Evolutionary conservation across 2,113 vertebrate species (phyloP).

Genomic region (Corynorhinus townsendii): DNA sequence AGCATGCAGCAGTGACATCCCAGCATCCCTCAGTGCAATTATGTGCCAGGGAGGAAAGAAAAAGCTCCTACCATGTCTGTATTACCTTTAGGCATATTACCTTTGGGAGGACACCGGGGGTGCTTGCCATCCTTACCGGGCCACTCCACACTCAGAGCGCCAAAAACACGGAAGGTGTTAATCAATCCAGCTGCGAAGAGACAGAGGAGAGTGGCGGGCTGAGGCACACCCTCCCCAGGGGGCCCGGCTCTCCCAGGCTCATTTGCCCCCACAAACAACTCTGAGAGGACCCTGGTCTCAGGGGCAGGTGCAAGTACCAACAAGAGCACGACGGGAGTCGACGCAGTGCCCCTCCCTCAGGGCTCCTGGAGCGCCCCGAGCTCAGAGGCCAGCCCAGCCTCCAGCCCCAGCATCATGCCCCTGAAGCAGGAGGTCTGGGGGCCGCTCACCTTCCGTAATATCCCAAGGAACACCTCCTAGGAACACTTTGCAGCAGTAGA

Average conservation of each 20-base stretch:
- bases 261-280: not conserved
- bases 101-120: slow-evolving; percentile 99
- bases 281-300: not conserved
- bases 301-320: not conserved
- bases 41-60: slow-evolving; percentile 75
- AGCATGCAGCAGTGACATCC: slow-evolving; percentile 79
- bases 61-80: slow-evolving; percentile 90
- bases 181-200: slow-evolving; percentile 89
- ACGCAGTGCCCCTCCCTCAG: not conserved
- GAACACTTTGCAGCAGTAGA: slow-evolving; percentile 99
- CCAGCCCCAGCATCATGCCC: not conserved
- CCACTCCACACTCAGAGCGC: slow-evolving; percentile 98
- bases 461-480: slow-evolving; percentile 99
- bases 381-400: not conserved
- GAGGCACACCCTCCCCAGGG: not conserved
- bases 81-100: slow-evolving; percentile 99
- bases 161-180: slow-evolving; percentile 97
- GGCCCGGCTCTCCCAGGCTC: not conserved
- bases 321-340: not conserved
- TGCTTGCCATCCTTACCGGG: slow-evolving; percentile 99
- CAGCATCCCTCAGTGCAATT: slow-evolving; percentile 77
- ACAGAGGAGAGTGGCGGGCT: not conserved
- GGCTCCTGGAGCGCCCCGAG: not conserved
- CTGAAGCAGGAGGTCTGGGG: accelerated
- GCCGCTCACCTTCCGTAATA: slow-evolving; percentile 93